These are phyloP conservation scores for Platyrinchus mystaceus DNA, from an alignment of 2,797 vertebrate genomes.

Conservation along the genomic window DNA sequence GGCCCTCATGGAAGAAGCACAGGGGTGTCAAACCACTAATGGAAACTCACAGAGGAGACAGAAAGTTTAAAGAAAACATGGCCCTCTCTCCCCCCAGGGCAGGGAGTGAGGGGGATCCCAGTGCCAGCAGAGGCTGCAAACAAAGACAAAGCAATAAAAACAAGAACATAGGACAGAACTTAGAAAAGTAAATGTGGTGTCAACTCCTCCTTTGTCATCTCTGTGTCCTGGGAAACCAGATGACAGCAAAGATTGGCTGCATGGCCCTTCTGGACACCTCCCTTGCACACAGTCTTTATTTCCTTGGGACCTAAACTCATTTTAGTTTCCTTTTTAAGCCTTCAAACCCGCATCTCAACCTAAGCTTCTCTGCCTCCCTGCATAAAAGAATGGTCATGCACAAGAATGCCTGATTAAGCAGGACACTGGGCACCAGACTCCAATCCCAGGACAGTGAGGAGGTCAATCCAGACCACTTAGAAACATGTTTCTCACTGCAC, in stretches of 20 bases:
- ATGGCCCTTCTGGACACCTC: background rate
- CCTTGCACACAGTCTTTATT: background rate
- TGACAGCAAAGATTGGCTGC: constrained; percentile 12
- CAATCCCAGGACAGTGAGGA: background rate
- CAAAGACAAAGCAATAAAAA: constrained; percentile 56
- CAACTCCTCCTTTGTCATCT: constrained; percentile 52
- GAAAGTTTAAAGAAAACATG: constrained; percentile 67
- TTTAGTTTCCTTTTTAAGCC: background rate
- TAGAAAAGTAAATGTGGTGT: constrained; percentile 52
- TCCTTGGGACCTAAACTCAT: background rate
- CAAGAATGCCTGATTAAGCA: background rate
- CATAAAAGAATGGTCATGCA: background rate
- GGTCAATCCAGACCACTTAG: background rate
- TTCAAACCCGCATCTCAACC: background rate
- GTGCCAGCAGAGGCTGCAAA: constrained; percentile 26
- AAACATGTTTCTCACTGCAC: fast-evolving
- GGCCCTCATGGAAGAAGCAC: constrained; percentile 59
- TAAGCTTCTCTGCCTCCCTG: background rate
- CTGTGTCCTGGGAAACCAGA: constrained; percentile 42
- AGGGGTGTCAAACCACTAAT: constrained; percentile 69
- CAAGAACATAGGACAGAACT: constrained; percentile 45
- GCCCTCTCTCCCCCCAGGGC: constrained; percentile 12
- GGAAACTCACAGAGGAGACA: constrained; percentile 44
- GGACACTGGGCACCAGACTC: background rate
- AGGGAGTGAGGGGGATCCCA: background rate